These are phyloP conservation scores for Glaucidium brasilianum DNA, from an alignment of 2,113 vertebrate genomes.

Conservation along the genomic window DNA sequence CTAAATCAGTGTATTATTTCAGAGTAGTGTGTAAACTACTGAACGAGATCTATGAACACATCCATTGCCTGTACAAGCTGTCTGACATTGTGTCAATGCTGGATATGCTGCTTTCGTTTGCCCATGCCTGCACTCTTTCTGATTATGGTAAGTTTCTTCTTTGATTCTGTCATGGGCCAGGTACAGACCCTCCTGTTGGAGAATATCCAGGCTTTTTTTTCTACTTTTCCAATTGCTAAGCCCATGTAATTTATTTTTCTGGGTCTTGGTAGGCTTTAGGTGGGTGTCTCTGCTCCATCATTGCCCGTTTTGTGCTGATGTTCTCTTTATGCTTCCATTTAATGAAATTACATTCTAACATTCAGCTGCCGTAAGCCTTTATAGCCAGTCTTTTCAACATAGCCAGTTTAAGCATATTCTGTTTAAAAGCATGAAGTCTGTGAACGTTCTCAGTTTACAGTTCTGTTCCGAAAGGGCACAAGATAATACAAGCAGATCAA, in stretches of 20 bases:
- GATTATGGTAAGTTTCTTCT: constrained; percentile 83
- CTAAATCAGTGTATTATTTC: constrained; percentile 40
- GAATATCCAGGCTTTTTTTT: background rate
- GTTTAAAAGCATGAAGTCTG: background rate
- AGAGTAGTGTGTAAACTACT: constrained; percentile 92
- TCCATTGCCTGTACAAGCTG: constrained; percentile 95
- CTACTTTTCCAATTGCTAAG: background rate
- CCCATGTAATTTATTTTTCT: background rate
- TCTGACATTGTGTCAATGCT: constrained; percentile 94
- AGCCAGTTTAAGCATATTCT: background rate
- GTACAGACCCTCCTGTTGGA: background rate
- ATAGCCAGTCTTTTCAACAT: background rate
- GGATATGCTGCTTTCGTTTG: constrained; percentile 95
- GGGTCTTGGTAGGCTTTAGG: background rate
- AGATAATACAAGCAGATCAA: background rate
- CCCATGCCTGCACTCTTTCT: constrained; percentile 90
- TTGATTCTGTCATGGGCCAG: background rate
- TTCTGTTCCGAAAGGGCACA: background rate
- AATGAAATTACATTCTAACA: background rate
- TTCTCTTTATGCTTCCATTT: background rate
- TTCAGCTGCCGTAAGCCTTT: background rate
- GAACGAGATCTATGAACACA: constrained; percentile 84
- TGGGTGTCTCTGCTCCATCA: background rate
- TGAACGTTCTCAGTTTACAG: background rate
- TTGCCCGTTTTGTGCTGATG: background rate